Base-by-base conservation (phyloP, 1,140 invertebrate species). In the Drosophila trapezifrons region DNA sequence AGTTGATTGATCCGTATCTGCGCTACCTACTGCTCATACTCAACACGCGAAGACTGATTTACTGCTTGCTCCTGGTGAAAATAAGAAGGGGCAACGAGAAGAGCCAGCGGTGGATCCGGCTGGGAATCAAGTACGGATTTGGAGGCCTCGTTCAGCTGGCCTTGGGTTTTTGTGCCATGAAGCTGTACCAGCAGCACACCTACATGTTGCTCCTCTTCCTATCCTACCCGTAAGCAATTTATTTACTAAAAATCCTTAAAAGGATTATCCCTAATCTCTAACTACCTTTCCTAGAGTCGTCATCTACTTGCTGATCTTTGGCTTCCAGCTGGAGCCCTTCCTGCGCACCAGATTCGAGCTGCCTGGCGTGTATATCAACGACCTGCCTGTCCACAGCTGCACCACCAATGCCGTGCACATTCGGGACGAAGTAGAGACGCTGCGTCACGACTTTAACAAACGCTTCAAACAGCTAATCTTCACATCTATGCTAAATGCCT, bases 401-500 rank as follows among this genome's bases (percentile, higher is more conserved):
- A 95, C 95, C 3, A 93, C 95, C 45, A 95, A 94, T 66, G 94
- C 96, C 2, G 87, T 93, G 17, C 94, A 94, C 37, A 96, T 98
- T 40, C 93, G 98, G 62, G 94, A 96, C 18, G 98, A 99, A 93
- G 97, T 98, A 22, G 96, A 97, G 63, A 93, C 94, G 17, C 90
- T 99, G 7, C 95, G 96, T 76, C 94, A 94, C 20, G 98, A 99
- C 91, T 98, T 99, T 80, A 98, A 98, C 91, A 93, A 94, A 46
- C 93, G 98, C 49, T 94, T 98, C 76, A 98, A 98, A 92, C 96
- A 97, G 91, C 95, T 98, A 55, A 93, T 99, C 5, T 99, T 98
- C 89, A 97, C 97, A 83, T 97, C 97, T 2, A 94, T 98, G 43
- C 92, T 97, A 2, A 97, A 96, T 80, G 97, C 97, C 1, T 99